Conservation (phyloP, 2,797 vertebrate genomes). For the Rhinogobio ventralis region DNA sequence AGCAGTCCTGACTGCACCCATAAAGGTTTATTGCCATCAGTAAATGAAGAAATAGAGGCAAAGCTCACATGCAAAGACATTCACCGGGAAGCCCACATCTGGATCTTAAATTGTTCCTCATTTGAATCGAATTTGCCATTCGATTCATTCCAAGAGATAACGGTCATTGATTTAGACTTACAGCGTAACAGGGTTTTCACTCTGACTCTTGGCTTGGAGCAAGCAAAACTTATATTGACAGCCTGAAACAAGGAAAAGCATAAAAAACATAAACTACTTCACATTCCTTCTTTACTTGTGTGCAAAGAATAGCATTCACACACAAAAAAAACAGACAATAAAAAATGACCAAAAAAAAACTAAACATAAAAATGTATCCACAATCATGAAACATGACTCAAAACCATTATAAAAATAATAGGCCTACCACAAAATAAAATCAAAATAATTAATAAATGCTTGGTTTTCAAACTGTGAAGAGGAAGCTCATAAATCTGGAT, state of each 20-base stretch:
- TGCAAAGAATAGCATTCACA: background rate
- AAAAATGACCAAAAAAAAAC: background rate
- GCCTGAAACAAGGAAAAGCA: slow-evolving; percentile 2
- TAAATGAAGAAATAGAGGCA: slow-evolving; percentile 45
- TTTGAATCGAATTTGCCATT: slow-evolving; percentile 50
- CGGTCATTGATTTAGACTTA: slow-evolving; percentile 34
- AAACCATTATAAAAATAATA: background rate
- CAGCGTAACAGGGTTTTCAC: background rate
- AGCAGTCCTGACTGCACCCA: slow-evolving; percentile 65
- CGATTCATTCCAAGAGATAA: slow-evolving; percentile 44
- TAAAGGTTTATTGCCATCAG: slow-evolving; percentile 73
- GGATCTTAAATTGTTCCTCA: slow-evolving; percentile 45
- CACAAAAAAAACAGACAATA: background rate
- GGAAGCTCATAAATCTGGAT: background rate
- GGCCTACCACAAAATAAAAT: no score
- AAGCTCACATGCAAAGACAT: slow-evolving; percentile 46
- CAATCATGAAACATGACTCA: background rate
- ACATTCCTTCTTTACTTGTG: background rate
- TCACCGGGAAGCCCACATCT: slow-evolving; percentile 42
- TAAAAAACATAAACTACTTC: slow-evolving; percentile 1
- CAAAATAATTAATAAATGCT: background rate
- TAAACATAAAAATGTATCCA: background rate
- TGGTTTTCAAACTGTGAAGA: background rate
- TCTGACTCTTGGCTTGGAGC: slow-evolving; percentile 10
- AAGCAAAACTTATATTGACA: slow-evolving; percentile 15